These are phyloP conservation scores for Mus spretus DNA, from an alignment of 2,797 vertebrate species.

Conservation along the genomic window DNA sequence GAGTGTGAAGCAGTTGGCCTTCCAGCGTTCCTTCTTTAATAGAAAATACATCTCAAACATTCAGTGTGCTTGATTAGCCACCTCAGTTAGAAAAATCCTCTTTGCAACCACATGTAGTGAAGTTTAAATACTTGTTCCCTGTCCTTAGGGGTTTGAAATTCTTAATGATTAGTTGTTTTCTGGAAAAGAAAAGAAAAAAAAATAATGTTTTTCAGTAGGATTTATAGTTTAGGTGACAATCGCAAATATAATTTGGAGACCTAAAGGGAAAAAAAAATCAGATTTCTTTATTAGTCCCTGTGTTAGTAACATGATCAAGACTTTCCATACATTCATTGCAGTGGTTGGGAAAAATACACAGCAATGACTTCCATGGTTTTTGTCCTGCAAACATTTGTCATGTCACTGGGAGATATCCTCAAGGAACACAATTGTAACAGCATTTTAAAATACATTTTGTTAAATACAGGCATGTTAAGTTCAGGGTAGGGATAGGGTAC, in stretches of 20 bases:
- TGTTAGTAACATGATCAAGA: slow-evolving; percentile 4
- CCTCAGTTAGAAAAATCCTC: slow-evolving; percentile 73
- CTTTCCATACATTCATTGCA: background rate
- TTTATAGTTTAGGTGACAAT: slow-evolving; percentile 65
- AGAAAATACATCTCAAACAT: slow-evolving; percentile 78
- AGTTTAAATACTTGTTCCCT: slow-evolving; percentile 80
- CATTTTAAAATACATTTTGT: background rate
- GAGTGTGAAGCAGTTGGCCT: slow-evolving; percentile 68
- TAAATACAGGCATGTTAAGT: background rate
- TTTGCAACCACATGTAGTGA: slow-evolving; percentile 78
- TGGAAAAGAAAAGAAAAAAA: slow-evolving; percentile 78
- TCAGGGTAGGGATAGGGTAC: background rate
- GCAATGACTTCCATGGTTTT: background rate
- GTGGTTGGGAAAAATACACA: slow-evolving; percentile 36
- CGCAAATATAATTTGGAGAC: slow-evolving; percentile 72
- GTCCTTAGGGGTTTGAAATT: slow-evolving; percentile 74
- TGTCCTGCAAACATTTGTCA: background rate
- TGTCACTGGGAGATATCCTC: background rate
- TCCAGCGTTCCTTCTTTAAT: slow-evolving; percentile 67
- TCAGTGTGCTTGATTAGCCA: slow-evolving; percentile 79
- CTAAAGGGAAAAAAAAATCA: slow-evolving; percentile 66
- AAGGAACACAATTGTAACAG: background rate
- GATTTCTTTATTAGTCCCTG: slow-evolving; percentile 54
- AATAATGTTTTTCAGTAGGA: slow-evolving; percentile 64
- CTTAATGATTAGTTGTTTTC: slow-evolving; percentile 83